phyloP scores from a whole-genome alignment of 1,140 invertebrate genomes.

The Amphibalanus amphitrite region DNA sequence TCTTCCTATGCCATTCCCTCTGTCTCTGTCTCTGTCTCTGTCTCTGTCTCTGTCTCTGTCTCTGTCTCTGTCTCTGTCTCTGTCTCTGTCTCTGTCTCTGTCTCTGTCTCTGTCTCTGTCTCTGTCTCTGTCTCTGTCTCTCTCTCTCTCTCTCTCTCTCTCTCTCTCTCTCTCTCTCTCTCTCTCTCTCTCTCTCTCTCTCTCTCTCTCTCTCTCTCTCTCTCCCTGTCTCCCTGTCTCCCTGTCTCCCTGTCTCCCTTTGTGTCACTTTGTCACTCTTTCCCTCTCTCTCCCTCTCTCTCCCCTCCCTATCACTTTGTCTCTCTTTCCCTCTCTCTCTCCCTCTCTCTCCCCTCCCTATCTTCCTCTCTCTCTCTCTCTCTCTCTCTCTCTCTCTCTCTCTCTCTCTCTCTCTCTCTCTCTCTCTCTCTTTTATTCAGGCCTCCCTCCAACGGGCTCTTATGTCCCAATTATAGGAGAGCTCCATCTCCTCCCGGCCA shows the following conservation, averaged over 20 bases:
- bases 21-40: conserved; percentile 11
- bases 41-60: conserved; percentile 13
- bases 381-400: conserved; percentile 9
- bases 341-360: conserved; percentile 10
- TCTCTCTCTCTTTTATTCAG: conserved; percentile 6
- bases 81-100: conserved; percentile 3
- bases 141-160: conserved; percentile 7
- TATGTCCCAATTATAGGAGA: conserved; percentile 2
- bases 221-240: too few relatives aligned
- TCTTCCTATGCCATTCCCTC: too few relatives aligned
- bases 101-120: conserved; percentile 7
- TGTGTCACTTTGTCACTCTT: too few relatives aligned
- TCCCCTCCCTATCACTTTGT: neutral
- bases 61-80: conserved; percentile 10
- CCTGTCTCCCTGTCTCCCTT: too few relatives aligned
- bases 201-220: conserved; percentile 9
- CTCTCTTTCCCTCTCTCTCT: conserved; percentile 2
- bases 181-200: conserved; percentile 11
- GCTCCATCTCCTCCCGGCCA: too few relatives aligned
- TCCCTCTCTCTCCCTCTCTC: conserved; percentile 6
- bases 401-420: conserved; percentile 14
- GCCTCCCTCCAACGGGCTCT: too few relatives aligned
- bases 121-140: conserved; percentile 3
- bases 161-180: conserved; percentile 8
- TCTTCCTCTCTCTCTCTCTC: conserved; percentile 5